A percentile compares a stretch with the other conserved stretches of the same genome.
These are phyloP conservation scores for Sander lucioperca DNA, from an alignment of 2,113 vertebrate species.

Conservation along the genomic window DNA sequence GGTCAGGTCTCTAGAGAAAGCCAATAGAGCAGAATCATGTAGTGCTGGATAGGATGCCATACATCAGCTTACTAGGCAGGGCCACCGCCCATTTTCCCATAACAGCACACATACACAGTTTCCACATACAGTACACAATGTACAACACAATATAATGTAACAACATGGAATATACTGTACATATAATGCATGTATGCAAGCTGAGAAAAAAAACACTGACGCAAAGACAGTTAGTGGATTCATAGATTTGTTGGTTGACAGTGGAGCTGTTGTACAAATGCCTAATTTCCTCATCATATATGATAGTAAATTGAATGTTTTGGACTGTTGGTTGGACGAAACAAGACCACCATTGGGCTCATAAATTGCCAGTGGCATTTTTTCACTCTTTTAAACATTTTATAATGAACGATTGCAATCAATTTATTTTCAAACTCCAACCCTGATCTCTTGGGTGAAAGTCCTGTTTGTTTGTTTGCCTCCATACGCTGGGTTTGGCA, in stretches of 20 bases:
- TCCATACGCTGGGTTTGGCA: too few relatives aligned
- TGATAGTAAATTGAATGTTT: neutral
- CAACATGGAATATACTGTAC: neutral
- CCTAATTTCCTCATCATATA: neutral
- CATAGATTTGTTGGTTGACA: neutral
- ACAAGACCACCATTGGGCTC: neutral
- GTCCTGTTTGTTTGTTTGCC: too few relatives aligned
- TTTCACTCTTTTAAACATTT: neutral
- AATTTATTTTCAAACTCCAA: too few relatives aligned
- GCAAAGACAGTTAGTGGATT: too few relatives aligned
- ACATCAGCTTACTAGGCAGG: slow-evolving; percentile 37
- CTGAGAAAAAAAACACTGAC: neutral
- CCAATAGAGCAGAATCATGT: slow-evolving; percentile 25
- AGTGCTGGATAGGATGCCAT: slow-evolving; percentile 36
- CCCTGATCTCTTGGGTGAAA: too few relatives aligned
- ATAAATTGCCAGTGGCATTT: neutral
- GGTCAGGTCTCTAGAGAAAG: slow-evolving; percentile 36
- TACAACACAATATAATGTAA: neutral
- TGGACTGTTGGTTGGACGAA: neutral
- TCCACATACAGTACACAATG: neutral
- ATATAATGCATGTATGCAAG: neutral
- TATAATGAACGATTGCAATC: neutral
- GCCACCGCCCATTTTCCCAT: slow-evolving; percentile 31
- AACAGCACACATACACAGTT: slow-evolving; percentile 6
- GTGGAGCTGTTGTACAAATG: neutral